Evolutionary conservation across 2,797 vertebrate genomes (phyloP).

Genomic region (Potorous gilbertii): DNA sequence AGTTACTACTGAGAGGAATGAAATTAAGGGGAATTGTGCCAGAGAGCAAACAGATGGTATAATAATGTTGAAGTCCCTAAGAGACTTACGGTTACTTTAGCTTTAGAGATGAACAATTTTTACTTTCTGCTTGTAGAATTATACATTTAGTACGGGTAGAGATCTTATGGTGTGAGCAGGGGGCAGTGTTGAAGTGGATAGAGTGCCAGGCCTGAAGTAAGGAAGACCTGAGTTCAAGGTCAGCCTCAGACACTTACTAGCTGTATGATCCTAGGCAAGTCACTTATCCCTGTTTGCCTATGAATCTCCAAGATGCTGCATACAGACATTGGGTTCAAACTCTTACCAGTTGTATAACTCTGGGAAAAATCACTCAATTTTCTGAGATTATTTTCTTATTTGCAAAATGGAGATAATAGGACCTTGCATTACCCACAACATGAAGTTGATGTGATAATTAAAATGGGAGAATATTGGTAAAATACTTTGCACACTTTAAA

Average conservation of each 20-base stretch:
- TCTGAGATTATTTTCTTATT: not conserved
- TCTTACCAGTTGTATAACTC: not conserved
- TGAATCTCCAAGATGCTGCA: too few relatives aligned
- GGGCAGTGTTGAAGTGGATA: not conserved
- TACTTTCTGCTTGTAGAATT: constrained; percentile 16
- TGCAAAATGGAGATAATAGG: not conserved
- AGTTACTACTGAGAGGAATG: constrained; percentile 31
- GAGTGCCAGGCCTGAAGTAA: not conserved
- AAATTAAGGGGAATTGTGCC: constrained; percentile 5
- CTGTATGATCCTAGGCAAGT: not conserved
- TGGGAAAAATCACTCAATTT: not conserved
- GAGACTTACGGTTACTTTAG: constrained; percentile 28
- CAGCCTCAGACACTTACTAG: not conserved
- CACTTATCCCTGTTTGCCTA: not conserved
- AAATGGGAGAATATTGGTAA: not conserved
- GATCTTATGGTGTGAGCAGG: not conserved
- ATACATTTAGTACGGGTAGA: not conserved
- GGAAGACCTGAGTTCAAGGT: not conserved
- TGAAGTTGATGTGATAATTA: not conserved
- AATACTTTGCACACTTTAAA: not conserved
- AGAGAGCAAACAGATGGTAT: not conserved
- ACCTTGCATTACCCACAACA: not conserved
- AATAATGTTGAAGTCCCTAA: constrained; percentile 5
- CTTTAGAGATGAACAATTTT: constrained; percentile 27
- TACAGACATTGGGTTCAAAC: not conserved